phyloP scores from a whole-genome alignment of 1,140 invertebrate species.

The Teleogryllus occipitalis region DNA sequence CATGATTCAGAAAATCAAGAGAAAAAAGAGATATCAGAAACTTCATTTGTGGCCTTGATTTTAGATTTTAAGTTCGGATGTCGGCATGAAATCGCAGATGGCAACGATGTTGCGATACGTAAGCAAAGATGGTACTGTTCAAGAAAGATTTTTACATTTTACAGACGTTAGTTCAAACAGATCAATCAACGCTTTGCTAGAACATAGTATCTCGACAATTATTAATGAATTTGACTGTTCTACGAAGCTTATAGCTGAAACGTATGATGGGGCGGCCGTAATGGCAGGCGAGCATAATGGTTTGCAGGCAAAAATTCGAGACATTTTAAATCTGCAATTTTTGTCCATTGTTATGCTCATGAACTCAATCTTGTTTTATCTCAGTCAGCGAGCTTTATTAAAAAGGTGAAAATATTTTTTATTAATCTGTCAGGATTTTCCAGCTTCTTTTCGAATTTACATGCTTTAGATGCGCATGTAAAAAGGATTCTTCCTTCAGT shows the following conservation, averaged over 20 bases:
- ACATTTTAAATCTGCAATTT: not conserved
- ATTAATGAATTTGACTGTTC: not conserved
- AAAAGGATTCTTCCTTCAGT: not conserved
- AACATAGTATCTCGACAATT: not conserved
- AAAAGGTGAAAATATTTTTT: not conserved
- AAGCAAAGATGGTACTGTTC: not conserved
- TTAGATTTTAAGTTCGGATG: not conserved
- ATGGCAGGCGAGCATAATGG: not conserved
- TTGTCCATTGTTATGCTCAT: not conserved
- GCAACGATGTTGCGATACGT: not conserved
- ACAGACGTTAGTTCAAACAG: not conserved
- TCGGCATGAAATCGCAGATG: not conserved
- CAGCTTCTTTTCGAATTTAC: not conserved
- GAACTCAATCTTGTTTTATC: not conserved
- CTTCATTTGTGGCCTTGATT: conserved; percentile 7
- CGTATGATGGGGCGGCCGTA: not conserved
- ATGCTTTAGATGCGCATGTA: not conserved
- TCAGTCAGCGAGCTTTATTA: not conserved
- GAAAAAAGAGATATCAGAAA: not conserved
- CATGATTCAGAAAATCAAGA: not conserved
- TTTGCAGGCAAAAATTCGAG: not conserved
- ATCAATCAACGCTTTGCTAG: not conserved
- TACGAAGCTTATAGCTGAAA: not conserved
- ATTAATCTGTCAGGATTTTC: not conserved
- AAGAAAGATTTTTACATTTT: not conserved